phyloP scores from a whole-genome alignment of 2,113 vertebrate genomes.

The Arizona elegans region DNA sequence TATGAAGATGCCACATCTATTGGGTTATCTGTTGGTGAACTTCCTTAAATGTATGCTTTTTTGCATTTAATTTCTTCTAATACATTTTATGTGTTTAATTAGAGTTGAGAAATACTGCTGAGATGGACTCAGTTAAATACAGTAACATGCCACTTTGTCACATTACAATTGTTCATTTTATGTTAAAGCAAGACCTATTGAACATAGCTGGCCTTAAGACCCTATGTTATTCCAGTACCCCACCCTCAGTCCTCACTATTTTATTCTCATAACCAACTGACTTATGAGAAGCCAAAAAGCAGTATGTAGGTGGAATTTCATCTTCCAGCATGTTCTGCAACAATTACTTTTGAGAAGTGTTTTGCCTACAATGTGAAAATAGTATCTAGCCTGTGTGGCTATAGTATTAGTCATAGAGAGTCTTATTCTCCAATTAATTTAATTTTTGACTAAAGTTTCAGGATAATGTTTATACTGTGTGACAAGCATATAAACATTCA shows the following conservation, averaged over 20 bases:
- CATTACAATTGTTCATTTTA: not conserved
- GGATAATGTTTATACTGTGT: not conserved
- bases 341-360: not conserved
- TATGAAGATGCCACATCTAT: not conserved
- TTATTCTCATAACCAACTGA: not conserved
- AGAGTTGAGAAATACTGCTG: not conserved
- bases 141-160: not conserved
- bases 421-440: not conserved
- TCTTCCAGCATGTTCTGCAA: not conserved
- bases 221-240: rapidly evolving
- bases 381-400: not conserved
- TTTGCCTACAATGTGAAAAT: not conserved
- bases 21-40: not conserved
- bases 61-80: not conserved
- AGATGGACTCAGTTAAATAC: not conserved
- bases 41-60: not conserved
- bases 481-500: not conserved
- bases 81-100: not conserved
- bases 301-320: not conserved
- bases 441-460: not conserved
- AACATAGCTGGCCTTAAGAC: not conserved
- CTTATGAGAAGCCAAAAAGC: not conserved
- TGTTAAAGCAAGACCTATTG: not conserved
- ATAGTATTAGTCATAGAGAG: not conserved
- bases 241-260: not conserved